Conservation (phyloP, 2,113 vertebrate genomes). For the Cyprinodon brontotheroides region DNA sequence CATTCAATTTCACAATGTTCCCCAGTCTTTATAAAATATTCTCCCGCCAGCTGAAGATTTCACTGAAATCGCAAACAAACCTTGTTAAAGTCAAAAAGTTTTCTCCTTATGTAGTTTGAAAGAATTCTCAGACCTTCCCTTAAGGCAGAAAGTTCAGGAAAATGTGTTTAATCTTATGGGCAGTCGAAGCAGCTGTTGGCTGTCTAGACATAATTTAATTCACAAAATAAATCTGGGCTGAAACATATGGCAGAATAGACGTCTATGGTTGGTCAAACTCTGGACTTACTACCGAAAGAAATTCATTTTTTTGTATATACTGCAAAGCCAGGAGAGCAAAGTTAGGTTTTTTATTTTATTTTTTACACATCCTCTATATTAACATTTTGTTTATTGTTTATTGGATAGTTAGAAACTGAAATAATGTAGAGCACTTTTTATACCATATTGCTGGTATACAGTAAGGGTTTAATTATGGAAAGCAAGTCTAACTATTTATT, state of each 20-base stretch:
- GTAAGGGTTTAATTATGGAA: no score
- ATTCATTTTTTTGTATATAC: neutral
- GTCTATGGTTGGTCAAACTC: neutral
- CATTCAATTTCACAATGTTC: conserved; percentile 21
- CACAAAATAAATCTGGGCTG: neutral
- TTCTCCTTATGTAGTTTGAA: conserved; percentile 25
- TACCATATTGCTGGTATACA: neutral
- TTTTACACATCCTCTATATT: neutral
- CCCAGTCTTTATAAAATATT: conserved; percentile 31
- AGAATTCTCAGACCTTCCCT: conserved; percentile 21
- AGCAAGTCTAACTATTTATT: neutral
- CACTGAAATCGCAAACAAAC: conserved; percentile 5
- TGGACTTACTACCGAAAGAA: neutral
- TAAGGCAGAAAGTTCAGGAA: conserved; percentile 17
- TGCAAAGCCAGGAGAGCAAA: no score
- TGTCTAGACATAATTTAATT: neutral
- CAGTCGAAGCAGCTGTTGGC: conserved; percentile 29
- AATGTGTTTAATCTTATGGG: conserved; percentile 6
- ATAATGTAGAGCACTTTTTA: neutral
- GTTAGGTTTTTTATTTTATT: no score
- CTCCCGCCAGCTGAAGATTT: conserved; percentile 24
- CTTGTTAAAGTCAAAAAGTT: conserved; percentile 12
- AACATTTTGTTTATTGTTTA: neutral
- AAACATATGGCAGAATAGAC: neutral
- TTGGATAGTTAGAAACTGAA: neutral